Evolutionary conservation across 2,797 vertebrate genomes (phyloP).

Genomic region (Gallinago stenura): DNA sequence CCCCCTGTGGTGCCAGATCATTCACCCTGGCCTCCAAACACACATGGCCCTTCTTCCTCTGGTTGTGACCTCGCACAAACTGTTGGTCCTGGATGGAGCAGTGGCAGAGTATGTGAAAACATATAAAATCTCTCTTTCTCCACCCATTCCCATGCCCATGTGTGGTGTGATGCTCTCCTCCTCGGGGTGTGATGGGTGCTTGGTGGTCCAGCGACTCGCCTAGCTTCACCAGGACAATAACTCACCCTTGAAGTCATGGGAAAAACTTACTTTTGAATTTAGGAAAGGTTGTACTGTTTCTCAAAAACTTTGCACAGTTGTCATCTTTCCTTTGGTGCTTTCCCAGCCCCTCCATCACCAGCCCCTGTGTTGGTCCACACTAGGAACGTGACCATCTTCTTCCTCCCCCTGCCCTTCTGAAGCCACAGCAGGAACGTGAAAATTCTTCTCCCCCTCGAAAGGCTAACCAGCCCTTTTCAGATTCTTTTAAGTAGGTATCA

Average conservation of each 20-base stretch:
- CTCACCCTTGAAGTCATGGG: background rate
- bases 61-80: background rate
- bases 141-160: background rate
- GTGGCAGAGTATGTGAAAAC: background rate
- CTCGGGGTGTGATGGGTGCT: background rate
- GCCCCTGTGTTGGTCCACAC: background rate
- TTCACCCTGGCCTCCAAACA: background rate
- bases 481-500: slow-evolving; percentile 63
- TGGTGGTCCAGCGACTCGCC: fast-evolving
- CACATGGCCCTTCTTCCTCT: fast-evolving
- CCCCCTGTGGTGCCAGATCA: background rate
- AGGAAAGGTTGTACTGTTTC: background rate
- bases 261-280: fast-evolving
- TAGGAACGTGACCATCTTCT: background rate
- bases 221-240: background rate
- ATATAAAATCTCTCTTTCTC: background rate
- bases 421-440: background rate
- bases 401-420: background rate
- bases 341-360: background rate
- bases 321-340: background rate
- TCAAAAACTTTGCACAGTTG: background rate
- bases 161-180: background rate
- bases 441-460: slow-evolving; percentile 6
- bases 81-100: background rate
- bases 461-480: slow-evolving; percentile 18